These are phyloP conservation scores for Drosophila anomelani DNA, from an alignment of 2,888 invertebrate species.

Conservation along the genomic window DNA sequence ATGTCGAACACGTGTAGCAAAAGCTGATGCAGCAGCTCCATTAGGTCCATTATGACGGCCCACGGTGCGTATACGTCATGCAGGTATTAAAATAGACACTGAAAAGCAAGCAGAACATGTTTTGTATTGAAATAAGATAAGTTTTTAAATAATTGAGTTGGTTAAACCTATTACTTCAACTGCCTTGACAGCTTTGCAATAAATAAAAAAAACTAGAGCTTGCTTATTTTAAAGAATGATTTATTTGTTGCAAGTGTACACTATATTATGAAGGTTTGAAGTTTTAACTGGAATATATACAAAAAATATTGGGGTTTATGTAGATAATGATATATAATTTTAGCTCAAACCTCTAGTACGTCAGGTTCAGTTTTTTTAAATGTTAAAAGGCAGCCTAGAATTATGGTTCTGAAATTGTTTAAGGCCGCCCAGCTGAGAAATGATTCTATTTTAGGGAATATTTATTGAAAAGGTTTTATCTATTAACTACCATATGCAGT, in stretches of 20 bases:
- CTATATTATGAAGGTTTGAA: not conserved
- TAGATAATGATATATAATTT: not conserved
- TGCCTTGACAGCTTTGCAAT: not conserved
- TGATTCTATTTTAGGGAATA: not conserved
- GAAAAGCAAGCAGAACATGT: not conserved
- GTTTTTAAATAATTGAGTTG: not conserved
- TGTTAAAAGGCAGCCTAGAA: not conserved
- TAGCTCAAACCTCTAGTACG: too few species aligned
- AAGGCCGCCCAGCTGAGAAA: not conserved
- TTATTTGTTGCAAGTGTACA: not conserved
- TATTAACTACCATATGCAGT: not conserved
- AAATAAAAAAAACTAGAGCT: not conserved
- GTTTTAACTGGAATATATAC: not conserved
- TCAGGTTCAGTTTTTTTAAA: not conserved
- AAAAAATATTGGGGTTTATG: slow-evolving; percentile 2
- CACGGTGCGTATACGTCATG: slow-evolving; percentile 59
- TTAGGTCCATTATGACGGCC: slow-evolving; percentile 50
- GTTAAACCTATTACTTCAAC: not conserved
- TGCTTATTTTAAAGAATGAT: not conserved
- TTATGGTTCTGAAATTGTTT: not conserved
- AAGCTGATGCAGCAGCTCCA: slow-evolving; percentile 64
- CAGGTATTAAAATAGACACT: slow-evolving; percentile 2
- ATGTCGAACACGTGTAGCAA: slow-evolving; percentile 71
- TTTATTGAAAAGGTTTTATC: not conserved
- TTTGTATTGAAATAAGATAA: not conserved